Evolutionary conservation across 2,113 vertebrate species (phyloP).

Genomic region (Aldabrachelys gigantea): DNA sequence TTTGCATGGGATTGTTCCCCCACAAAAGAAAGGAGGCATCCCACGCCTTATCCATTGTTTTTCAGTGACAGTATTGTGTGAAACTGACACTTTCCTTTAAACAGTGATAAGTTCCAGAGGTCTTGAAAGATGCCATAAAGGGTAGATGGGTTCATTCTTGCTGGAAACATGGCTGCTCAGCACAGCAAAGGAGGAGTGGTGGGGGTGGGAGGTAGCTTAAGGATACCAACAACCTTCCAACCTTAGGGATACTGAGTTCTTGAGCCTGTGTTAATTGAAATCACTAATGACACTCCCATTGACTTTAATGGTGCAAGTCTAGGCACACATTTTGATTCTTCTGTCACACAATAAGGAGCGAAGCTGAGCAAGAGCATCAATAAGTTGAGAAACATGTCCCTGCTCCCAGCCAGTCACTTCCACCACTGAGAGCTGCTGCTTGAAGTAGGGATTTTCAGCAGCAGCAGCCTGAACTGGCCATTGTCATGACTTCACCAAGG

Average conservation of each 20-base stretch:
- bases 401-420: background rate
- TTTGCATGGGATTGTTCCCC: background rate
- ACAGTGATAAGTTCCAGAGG: background rate
- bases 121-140: background rate
- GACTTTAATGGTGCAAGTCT: background rate
- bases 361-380: background rate
- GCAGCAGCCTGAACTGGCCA: background rate
- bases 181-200: background rate
- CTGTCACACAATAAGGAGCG: background rate
- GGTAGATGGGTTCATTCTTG: background rate
- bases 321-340: background rate
- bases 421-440: background rate
- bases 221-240: background rate
- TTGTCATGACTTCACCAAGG: background rate
- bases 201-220: background rate
- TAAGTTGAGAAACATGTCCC: fast-evolving
- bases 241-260: background rate
- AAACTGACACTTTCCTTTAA: background rate
- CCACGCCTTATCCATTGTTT: background rate
- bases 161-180: background rate
- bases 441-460: background rate
- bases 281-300: background rate
- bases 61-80: background rate
- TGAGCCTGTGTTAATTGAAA: background rate
- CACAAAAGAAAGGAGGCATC: background rate